phyloP scores from a whole-genome alignment of 2,888 invertebrate species.

The Hyalella azteca region DNA sequence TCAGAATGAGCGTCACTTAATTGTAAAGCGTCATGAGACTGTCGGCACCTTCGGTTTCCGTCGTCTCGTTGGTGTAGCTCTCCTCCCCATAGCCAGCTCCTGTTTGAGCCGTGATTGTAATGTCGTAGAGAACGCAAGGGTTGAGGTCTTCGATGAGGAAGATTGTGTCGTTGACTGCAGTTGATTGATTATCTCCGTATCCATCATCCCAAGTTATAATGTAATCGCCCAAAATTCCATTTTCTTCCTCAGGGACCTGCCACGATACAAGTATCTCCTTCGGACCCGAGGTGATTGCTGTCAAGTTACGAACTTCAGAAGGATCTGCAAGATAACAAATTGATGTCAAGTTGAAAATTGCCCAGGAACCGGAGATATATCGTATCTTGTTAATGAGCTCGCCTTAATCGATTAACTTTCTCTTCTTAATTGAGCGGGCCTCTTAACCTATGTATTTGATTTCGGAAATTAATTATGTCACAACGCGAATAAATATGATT shows the following conservation, averaged over 20 bases:
- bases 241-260: background rate
- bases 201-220: background rate
- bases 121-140: background rate
- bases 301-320: background rate
- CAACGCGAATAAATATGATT: too few species aligned
- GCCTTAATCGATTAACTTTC: too few species aligned
- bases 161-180: background rate
- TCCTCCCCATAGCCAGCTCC: background rate
- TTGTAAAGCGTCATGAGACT: too few species aligned
- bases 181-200: background rate
- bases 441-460: background rate
- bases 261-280: background rate
- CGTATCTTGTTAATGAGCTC: too few species aligned
- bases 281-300: background rate
- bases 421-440: background rate
- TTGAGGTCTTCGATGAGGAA: background rate
- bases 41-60: background rate
- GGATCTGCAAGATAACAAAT: background rate
- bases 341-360: background rate
- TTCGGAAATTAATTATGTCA: too few species aligned
- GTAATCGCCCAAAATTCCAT: background rate
- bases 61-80: background rate
- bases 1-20: too few species aligned
- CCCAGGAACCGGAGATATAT: too few species aligned
- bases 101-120: background rate